Evolutionary conservation across 2,113 vertebrate genomes (phyloP), one percentile per base, ranked within the genome.

Genomic region (Pterocles orientalis): DNA sequence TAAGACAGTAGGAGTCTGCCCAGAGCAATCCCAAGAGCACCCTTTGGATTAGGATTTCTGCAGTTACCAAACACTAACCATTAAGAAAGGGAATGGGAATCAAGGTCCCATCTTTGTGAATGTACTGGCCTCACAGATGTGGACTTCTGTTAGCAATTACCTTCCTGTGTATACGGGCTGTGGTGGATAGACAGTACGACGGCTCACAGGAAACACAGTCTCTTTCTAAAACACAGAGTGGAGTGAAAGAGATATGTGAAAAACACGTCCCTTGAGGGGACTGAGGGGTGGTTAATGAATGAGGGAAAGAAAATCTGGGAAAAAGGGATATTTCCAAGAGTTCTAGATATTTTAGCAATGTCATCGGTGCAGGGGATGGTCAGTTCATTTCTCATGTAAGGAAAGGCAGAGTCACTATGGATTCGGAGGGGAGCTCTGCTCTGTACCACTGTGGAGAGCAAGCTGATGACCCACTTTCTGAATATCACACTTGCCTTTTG

Each of bases 11-110:
- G 5, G 47, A 82, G 33, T 76, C 54, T 94, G 62, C n/a, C 33
- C 82, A 82, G 29, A 82, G 50, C 53, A 68, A 62, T 95, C 92
- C 72, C 78, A 91, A 73, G 93, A 86, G 81, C 57, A 84, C 41
- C 24, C 15, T 93, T 91, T 36, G 60, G 64, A 61, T 73, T 39
- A 39, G 53, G 81, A 94, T 93, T 93, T 82, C 87, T 90, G 33
- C 47, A 75, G 39, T 75, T 86, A 69, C 62, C 19, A 50, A 87
- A 81, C 47, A n/a, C n/a, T 71, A 70, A 68, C 68, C 86, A 18
- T 71, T 76, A 89, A 82, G 65, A 58, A 89, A 84, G 48, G 15
- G 29, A 60, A 53, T 79, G 34, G n/a, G 88, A 91, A 88, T 65
- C 31, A 83, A 60, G 45, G 19, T 12, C 25, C 33, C 54, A 7